phyloP scores from a whole-genome alignment of 2,888 invertebrate genomes.

The Trisateles emortualis region DNA sequence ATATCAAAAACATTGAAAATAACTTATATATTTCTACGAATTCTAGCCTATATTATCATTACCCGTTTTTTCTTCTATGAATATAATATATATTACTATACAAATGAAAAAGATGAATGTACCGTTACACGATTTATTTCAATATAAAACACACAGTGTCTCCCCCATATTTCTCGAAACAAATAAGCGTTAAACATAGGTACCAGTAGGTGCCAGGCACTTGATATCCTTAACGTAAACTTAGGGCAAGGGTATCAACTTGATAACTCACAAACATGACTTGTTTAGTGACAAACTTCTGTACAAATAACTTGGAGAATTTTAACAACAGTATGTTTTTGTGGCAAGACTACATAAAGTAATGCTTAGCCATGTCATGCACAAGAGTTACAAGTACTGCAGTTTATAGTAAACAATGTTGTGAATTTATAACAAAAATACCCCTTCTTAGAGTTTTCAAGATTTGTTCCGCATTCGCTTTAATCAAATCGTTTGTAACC shows the following conservation, averaged over 20 bases:
- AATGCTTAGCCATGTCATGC: not conserved
- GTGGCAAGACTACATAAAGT: constrained; percentile 16
- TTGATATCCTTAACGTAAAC: constrained; percentile 9
- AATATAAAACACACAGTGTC: constrained; percentile 2
- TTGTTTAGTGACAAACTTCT: constrained; percentile 29
- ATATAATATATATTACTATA: not conserved
- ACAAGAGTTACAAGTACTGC: too few relatives aligned
- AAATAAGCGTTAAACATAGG: constrained; percentile 33
- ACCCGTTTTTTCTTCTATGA: not conserved
- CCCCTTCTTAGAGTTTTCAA: too few relatives aligned
- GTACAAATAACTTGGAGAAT: constrained; percentile 37
- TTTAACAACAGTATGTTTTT: constrained; percentile 17
- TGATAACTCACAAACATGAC: constrained; percentile 45
- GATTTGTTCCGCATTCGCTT: too few relatives aligned
- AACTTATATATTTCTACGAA: too few relatives aligned
- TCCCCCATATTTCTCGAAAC: constrained; percentile 16
- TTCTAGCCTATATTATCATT: too few relatives aligned
- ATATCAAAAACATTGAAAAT: too few relatives aligned
- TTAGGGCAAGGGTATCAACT: constrained; percentile 35
- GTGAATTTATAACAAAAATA: too few relatives aligned
- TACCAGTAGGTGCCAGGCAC: constrained; percentile 29
- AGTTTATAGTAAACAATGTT: too few relatives aligned
- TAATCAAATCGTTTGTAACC: too few relatives aligned
- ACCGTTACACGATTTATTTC: constrained; percentile 1
- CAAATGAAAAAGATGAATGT: constrained; percentile 3